Conservation (phyloP, 1,140 invertebrate species). For the Papilio glaucus region DNA sequence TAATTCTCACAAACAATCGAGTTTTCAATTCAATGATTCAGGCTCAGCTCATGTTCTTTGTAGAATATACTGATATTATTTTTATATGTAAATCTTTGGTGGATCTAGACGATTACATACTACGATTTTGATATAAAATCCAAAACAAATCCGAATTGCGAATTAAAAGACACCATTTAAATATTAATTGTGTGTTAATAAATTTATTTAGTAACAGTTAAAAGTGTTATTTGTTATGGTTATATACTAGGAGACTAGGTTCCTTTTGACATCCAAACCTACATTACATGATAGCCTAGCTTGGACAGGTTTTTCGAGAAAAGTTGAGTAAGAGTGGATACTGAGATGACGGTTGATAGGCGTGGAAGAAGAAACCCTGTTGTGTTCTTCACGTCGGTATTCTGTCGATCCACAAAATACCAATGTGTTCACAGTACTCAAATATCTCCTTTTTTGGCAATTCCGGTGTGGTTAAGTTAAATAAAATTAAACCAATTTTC, state of each 20-base stretch:
- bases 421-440: too few relatives aligned
- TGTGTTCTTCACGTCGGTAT: too few relatives aligned
- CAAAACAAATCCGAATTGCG: neutral
- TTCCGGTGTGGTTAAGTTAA: too few relatives aligned
- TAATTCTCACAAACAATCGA: neutral
- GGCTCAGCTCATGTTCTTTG: neutral
- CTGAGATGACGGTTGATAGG: too few relatives aligned
- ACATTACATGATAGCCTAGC: too few relatives aligned
- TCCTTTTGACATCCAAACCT: neutral
- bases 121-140: neutral
- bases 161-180: neutral
- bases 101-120: neutral
- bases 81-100: neutral
- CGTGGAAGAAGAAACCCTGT: too few relatives aligned
- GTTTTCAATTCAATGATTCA: neutral
- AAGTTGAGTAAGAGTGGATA: too few relatives aligned
- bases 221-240: neutral
- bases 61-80: neutral
- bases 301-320: too few relatives aligned
- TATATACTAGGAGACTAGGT: neutral
- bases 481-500: too few relatives aligned
- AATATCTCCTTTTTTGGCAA: too few relatives aligned
- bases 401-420: too few relatives aligned
- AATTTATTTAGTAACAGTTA: neutral
- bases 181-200: neutral